Evolutionary conservation across 2,888 invertebrate genomes (phyloP).

Genomic region (Thysanoteuthis rhombus): DNA sequence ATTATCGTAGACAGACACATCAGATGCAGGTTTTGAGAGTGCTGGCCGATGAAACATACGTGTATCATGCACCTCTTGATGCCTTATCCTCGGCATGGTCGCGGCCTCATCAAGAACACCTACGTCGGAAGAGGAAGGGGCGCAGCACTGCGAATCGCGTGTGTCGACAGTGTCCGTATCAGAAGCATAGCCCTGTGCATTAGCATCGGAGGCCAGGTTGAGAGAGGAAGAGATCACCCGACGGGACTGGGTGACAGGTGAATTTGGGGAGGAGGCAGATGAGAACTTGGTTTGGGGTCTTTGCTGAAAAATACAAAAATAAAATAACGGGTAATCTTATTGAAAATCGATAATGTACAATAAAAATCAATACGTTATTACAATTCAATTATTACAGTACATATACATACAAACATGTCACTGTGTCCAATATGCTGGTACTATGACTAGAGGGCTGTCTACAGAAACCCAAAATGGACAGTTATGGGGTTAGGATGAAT

Average conservation of each 20-base stretch:
- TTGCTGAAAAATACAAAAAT: conserved; percentile 46
- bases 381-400: too few relatives aligned
- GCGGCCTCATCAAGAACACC: conserved; percentile 46
- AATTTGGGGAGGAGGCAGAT: conserved; percentile 71
- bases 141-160: conserved; percentile 35
- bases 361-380: too few relatives aligned
- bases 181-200: conserved; percentile 30
- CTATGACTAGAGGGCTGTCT: too few relatives aligned
- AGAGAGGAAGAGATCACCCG: conserved; percentile 26
- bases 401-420: too few relatives aligned
- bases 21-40: conserved; percentile 51
- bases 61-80: conserved; percentile 43
- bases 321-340: neutral
- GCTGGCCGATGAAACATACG: conserved; percentile 44
- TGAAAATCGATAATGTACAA: too few relatives aligned
- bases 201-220: conserved; percentile 20
- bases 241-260: conserved; percentile 67
- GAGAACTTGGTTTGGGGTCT: conserved; percentile 80
- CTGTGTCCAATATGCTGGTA: too few relatives aligned
- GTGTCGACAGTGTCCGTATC: conserved; percentile 27
- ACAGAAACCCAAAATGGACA: neutral
- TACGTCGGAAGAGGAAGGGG: conserved; percentile 32
- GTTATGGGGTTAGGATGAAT: too few relatives aligned
- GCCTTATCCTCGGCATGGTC: conserved; percentile 52
- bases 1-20: conserved; percentile 49